A percentile compares a stretch with the other conserved stretches of the same genome.
Evolutionary conservation across 2,797 vertebrate genomes (phyloP).

Genomic region (Halcyon smyrnensis): DNA sequence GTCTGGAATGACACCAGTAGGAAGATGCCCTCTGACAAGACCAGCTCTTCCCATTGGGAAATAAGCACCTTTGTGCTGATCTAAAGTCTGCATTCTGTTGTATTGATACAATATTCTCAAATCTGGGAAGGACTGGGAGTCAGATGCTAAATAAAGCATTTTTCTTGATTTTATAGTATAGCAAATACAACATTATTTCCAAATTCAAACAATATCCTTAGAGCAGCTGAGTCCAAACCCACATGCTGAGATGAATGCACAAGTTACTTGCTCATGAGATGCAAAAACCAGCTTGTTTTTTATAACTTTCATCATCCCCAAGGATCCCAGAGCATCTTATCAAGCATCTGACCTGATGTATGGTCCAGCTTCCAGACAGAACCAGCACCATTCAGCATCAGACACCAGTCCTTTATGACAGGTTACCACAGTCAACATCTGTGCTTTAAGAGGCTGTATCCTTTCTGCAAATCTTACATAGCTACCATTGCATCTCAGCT

Average conservation of each 20-base stretch:
- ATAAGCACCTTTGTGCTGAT: not conserved
- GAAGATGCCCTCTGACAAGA: not conserved
- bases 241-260: not conserved
- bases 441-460: not conserved
- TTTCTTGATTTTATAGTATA: not conserved
- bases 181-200: not conserved
- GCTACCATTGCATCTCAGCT: not conserved
- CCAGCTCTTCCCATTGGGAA: not conserved
- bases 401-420: not conserved
- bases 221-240: not conserved
- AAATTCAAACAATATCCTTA: not conserved
- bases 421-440: not conserved
- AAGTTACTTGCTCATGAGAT: accelerated
- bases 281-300: not conserved
- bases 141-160: not conserved
- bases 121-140: not conserved
- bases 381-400: not conserved
- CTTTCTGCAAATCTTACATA: not conserved
- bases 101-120: not conserved
- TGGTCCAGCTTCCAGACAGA: not conserved
- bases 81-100: not conserved
- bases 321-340: not conserved
- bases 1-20: not conserved
- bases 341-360: not conserved
- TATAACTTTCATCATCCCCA: not conserved